Conservation (phyloP, 2,113 vertebrate species). For the Gracilinanus agilis region DNA sequence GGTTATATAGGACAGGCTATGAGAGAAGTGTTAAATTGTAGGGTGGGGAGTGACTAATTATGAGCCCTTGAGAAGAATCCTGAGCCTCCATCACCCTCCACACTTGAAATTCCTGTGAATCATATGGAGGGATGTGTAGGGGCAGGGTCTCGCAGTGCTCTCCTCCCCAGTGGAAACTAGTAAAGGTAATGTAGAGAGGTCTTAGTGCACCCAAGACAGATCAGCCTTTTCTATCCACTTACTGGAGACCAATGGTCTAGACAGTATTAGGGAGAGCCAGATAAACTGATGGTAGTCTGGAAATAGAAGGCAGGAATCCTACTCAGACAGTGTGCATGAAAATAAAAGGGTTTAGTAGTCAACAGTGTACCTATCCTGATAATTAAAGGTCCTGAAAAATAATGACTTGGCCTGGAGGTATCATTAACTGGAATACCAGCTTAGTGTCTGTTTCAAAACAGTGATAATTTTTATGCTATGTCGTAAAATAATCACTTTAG, state of each 20-base stretch:
- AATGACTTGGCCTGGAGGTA: constrained; percentile 60
- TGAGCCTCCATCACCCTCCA: not conserved
- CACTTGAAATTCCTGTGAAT: constrained; percentile 15
- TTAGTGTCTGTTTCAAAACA: constrained; percentile 68
- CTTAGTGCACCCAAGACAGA: not conserved
- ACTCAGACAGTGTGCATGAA: constrained; percentile 16
- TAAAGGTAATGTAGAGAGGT: not conserved
- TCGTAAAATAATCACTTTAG: constrained; percentile 72
- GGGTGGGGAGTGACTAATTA: not conserved
- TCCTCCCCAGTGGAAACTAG: not conserved
- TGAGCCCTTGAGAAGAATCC: not conserved
- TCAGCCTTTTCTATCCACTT: not conserved
- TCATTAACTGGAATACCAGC: constrained; percentile 57
- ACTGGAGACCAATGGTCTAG: not conserved
- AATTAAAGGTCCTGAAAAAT: constrained; percentile 70
- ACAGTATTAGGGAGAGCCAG: constrained; percentile 12
- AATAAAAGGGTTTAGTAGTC: constrained; percentile 42
- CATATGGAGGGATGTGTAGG: not conserved
- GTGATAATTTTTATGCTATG: constrained; percentile 70
- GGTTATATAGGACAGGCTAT: not conserved
- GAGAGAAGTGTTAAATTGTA: not conserved
- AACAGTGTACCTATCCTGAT: constrained; percentile 20
- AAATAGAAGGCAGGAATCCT: not conserved
- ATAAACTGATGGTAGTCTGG: not conserved
- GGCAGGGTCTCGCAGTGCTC: not conserved